Evolutionary conservation across 2,888 invertebrate genomes (phyloP).

Genomic region (Dolomedes plantarius): DNA sequence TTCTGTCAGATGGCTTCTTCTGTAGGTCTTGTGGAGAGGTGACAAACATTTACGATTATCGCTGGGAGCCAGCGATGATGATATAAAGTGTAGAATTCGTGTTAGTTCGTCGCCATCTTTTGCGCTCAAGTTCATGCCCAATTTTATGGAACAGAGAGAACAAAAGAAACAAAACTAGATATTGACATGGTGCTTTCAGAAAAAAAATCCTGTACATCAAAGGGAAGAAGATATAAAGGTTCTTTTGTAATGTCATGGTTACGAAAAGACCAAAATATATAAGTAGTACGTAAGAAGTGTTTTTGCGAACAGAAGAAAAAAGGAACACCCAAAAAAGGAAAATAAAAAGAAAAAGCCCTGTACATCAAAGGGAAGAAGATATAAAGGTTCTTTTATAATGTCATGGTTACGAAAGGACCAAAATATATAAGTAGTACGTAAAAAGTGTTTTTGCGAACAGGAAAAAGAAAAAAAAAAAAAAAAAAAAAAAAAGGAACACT

Average conservation of each 20-base stretch:
- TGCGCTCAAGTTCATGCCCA: neutral
- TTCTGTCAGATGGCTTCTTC: neutral
- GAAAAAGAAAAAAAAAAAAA: constrained; percentile 40
- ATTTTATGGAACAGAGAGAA: neutral
- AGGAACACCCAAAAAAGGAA: neutral
- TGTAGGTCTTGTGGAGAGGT: neutral
- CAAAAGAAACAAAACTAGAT: neutral
- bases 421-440: neutral
- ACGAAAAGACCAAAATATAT: neutral
- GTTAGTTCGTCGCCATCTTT: neutral
- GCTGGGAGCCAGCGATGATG: neutral
- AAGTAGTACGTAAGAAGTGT: too few species aligned
- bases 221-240: neutral
- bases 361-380: constrained; percentile 23
- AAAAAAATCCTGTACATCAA: constrained; percentile 33
- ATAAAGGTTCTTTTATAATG: neutral
- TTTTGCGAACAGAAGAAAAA: neutral
- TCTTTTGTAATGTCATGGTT: neutral
- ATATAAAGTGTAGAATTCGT: neutral
- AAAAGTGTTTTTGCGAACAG: too few species aligned
- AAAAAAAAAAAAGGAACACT: neutral
- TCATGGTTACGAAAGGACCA: neutral
- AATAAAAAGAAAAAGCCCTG: constrained; percentile 16
- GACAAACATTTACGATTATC: neutral
- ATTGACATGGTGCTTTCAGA: neutral